These are phyloP conservation scores for Sterrhoptilus dennistouni DNA, from an alignment of 2,113 vertebrate species.

Conservation along the genomic window DNA sequence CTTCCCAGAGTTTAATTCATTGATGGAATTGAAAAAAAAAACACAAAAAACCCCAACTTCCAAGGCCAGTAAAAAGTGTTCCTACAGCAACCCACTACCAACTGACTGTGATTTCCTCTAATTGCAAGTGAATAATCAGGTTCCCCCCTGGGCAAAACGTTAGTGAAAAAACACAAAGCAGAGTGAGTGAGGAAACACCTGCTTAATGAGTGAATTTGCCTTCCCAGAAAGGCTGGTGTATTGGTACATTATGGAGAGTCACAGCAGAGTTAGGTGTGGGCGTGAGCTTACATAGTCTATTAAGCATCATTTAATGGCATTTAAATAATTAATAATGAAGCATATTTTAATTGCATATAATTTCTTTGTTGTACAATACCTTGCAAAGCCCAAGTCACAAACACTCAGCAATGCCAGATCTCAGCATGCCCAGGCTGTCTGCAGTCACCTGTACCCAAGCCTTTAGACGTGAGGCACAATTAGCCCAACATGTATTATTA, in stretches of 20 bases:
- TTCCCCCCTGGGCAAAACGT: background rate
- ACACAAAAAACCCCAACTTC: background rate
- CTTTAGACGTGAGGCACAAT: background rate
- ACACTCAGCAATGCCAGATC: background rate
- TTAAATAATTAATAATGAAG: slow-evolving; percentile 42
- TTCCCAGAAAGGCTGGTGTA: background rate
- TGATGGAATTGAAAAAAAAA: background rate
- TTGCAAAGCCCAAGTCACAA: background rate
- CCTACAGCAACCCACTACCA: background rate
- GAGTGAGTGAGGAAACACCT: background rate
- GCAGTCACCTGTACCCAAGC: background rate
- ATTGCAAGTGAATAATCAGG: slow-evolving; percentile 26
- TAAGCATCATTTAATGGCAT: slow-evolving; percentile 34
- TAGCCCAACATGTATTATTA: background rate
- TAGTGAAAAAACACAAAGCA: background rate
- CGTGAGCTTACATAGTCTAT: background rate
- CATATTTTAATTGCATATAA: slow-evolving; percentile 1
- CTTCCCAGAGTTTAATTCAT: background rate
- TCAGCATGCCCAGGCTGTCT: background rate
- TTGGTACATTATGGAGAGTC: background rate
- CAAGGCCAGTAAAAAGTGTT: background rate
- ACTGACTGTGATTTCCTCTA: background rate
- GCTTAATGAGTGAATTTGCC: slow-evolving; percentile 22
- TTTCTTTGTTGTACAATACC: background rate
- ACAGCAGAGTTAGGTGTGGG: slow-evolving; percentile 6